phyloP scores from a whole-genome alignment of 2,113 vertebrate species.

The Dipodomys spectabilis region DNA sequence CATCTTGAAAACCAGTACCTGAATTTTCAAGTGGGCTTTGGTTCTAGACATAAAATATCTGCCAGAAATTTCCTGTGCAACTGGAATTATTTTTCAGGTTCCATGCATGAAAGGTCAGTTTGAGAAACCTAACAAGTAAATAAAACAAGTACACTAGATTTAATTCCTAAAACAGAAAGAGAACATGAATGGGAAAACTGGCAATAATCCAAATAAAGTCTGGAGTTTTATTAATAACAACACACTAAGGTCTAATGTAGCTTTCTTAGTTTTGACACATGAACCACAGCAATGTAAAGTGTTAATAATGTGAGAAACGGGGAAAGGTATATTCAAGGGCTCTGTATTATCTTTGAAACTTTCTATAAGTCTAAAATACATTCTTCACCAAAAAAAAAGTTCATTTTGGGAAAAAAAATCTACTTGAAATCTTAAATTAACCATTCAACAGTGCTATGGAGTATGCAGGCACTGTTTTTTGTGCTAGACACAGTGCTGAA shows the following conservation, averaged over 20 bases:
- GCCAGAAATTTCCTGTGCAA: conserved; percentile 22
- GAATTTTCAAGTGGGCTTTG: conserved; percentile 47
- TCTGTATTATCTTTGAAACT: not conserved
- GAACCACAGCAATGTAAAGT: not conserved
- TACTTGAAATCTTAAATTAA: not conserved
- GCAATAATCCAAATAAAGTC: not conserved
- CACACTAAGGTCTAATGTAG: not conserved
- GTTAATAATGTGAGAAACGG: not conserved
- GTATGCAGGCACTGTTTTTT: not conserved
- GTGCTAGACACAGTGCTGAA: not conserved
- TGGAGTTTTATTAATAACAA: conserved; percentile 27
- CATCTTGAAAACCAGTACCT: conserved; percentile 39
- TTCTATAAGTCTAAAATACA: conserved; percentile 29
- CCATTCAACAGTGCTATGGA: not conserved
- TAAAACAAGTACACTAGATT: not conserved
- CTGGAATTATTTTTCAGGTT: conserved; percentile 28
- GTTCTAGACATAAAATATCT: not conserved
- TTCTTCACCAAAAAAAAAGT: not conserved
- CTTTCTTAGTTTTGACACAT: conserved; percentile 21
- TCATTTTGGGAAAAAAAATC: not conserved
- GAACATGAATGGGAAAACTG: conserved; percentile 7
- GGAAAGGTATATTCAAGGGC: not conserved
- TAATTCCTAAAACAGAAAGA: conserved; percentile 19
- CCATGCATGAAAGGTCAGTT: conserved; percentile 24
- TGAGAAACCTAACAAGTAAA: conserved; percentile 35